Evolutionary conservation across 2,888 invertebrate genomes (phyloP), one percentile per base, ranked within the genome.

Genomic region (Philopedon plagiatum): DNA sequence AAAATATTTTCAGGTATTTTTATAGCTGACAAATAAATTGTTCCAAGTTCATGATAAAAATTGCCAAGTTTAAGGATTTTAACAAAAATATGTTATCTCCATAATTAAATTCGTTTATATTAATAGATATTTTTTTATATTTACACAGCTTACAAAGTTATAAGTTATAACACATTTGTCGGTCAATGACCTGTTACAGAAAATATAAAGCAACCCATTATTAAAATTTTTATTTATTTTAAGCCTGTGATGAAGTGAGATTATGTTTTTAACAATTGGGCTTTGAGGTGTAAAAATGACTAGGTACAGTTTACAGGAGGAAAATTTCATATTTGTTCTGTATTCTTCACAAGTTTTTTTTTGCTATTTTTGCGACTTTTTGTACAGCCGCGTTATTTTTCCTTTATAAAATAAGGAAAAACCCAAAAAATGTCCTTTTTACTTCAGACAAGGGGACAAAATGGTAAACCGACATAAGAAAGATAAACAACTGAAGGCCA

Each of bases 31-130:
- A 1, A 41, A 29, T n/a, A 62, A 58, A 62, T 18, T 46, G 34
- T 49, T 62, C 32, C 62, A 62, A 62, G 46, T 62, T 62, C 62
- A 62, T 26, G 41, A 62, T 46, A 32, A 62, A 66, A 63, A 44
- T 26, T 29, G 29, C 58, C 63, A 58, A 51, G 62, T 62, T 62
- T 23, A 62, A 62, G 32, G 49, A 57, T 54, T 54, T 54, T 29
- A 54, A 29, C 29, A 29, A 54, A 54, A 54, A 54, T 29, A 8
- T 18, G 15, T 54, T 54, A 54, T 54, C 51, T 29, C n/a, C 13
- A 18, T 54, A 54, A 54, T 29, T 54, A 15, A 29, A 15, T 54
- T 32, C n/a, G n/a, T 29, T 54, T 29, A 29, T 54, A 29, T 54
- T 54, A 54, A 13, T 15, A 29, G 51, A 54, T 54, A 19, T 54